Conservation (phyloP, 2,888 invertebrate species). For the Spialia ferax region DNA sequence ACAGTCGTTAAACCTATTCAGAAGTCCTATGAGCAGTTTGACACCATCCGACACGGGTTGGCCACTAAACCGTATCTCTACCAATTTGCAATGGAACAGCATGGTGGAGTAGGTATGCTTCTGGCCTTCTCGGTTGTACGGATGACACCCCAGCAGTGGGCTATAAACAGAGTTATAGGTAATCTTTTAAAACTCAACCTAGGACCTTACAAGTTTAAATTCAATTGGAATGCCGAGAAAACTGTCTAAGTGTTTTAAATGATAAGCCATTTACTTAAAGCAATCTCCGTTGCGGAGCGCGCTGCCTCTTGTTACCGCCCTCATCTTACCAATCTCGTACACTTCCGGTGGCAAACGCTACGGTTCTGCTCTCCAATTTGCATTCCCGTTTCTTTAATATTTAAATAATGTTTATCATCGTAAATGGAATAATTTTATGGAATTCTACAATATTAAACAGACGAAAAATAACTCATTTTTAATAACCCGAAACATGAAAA, state of each 20-base stretch:
- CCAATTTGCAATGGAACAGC: too few species aligned
- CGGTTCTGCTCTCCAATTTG: conserved; percentile 19
- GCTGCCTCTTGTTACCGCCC: conserved; percentile 23
- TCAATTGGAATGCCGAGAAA: neutral
- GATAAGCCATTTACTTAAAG: conserved; percentile 23
- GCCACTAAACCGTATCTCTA: too few species aligned
- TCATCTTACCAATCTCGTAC: conserved; percentile 29
- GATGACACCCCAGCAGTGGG: too few species aligned
- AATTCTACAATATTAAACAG: neutral
- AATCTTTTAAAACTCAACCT: too few species aligned
- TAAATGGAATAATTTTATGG: neutral
- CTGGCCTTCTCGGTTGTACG: too few species aligned
- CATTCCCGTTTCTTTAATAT: neutral
- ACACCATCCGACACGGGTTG: too few species aligned
- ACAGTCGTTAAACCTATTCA: too few species aligned
- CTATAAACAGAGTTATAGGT: too few species aligned
- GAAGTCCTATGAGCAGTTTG: too few species aligned
- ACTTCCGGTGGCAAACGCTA: conserved; percentile 20
- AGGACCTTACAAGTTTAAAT: neutral
- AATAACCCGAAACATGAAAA: too few species aligned
- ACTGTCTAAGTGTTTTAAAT: neutral
- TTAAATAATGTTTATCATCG: neutral
- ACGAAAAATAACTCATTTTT: too few species aligned
- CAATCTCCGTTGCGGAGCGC: conserved; percentile 25
- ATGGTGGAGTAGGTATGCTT: too few species aligned